phyloP scores from a whole-genome alignment of 2,888 invertebrate genomes.

The Leptarthrus brevirostris region DNA sequence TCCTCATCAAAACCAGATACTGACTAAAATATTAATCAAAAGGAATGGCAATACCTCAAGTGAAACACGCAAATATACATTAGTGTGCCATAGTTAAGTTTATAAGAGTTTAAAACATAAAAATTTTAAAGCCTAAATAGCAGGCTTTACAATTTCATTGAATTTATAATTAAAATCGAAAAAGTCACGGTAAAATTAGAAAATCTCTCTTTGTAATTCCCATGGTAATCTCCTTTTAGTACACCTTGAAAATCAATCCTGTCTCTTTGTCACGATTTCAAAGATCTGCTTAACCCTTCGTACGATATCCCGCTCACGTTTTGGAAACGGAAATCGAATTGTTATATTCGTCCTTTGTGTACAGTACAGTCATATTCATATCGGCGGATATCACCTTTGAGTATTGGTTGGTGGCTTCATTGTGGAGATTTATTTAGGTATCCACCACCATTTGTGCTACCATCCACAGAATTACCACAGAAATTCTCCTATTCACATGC shows the following conservation, averaged over 20 bases:
- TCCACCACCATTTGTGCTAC: background rate
- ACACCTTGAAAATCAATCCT: background rate
- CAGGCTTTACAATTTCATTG: too few species aligned
- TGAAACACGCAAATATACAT: too few species aligned
- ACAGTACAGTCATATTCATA: constrained; percentile 12
- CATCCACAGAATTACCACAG: background rate
- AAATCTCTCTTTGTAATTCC: too few species aligned
- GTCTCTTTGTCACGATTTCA: background rate
- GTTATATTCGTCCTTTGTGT: constrained; percentile 34
- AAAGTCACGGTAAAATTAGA: too few species aligned
- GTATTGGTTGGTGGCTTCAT: constrained; percentile 21
- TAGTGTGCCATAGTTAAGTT: too few species aligned
- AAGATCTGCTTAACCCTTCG: constrained; percentile 29
- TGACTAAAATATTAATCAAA: too few species aligned
- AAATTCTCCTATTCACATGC: constrained; percentile 11
- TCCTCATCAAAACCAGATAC: too few species aligned
- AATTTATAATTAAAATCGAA: too few species aligned
- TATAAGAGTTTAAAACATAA: too few species aligned
- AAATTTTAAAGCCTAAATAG: too few species aligned
- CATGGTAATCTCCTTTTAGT: too few species aligned
- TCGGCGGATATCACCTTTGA: constrained; percentile 22
- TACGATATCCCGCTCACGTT: constrained; percentile 22
- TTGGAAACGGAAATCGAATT: constrained; percentile 35
- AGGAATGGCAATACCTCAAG: too few species aligned
- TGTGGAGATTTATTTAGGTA: constrained; percentile 31